phyloP scores from a whole-genome alignment of 2,797 vertebrate genomes.

The Hozukius guyotensis region DNA sequence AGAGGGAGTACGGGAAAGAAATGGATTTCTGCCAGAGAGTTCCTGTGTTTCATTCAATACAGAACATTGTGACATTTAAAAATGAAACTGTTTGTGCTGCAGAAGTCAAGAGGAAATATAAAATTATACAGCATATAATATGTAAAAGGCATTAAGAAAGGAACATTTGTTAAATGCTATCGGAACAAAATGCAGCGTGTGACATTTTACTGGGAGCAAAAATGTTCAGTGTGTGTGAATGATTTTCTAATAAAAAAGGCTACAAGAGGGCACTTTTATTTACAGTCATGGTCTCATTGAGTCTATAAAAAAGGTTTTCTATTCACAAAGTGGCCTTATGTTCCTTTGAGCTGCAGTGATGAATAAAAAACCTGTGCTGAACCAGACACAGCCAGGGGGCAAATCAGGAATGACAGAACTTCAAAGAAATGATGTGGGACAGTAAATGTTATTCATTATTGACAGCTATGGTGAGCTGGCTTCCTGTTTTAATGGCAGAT shows the following conservation, averaged over 20 bases:
- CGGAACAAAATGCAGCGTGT: not conserved
- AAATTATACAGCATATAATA: not conserved
- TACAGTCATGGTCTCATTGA: not conserved
- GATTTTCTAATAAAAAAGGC: not conserved
- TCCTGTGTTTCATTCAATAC: not conserved
- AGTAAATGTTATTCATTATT: not conserved
- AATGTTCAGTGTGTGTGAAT: not conserved
- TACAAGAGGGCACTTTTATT: not conserved
- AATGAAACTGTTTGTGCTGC: not conserved
- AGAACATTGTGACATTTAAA: not conserved
- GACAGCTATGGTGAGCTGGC: not conserved
- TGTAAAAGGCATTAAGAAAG: not conserved
- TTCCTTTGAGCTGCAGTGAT: not conserved
- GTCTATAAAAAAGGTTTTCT: not conserved
- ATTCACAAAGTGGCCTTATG: not conserved
- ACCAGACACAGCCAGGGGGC: not conserved
- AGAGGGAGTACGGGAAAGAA: not conserved
- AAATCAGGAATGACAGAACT: not conserved
- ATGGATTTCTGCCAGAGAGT: not conserved
- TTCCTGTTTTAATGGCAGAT: not conserved
- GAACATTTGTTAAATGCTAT: not conserved
- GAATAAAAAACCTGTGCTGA: not conserved
- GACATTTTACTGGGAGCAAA: not conserved
- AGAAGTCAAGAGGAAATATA: not conserved
- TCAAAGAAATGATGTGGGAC: not conserved